These are phyloP conservation scores for Xanthia togata DNA, from an alignment of 2,888 invertebrate species.

Conservation along the genomic window DNA sequence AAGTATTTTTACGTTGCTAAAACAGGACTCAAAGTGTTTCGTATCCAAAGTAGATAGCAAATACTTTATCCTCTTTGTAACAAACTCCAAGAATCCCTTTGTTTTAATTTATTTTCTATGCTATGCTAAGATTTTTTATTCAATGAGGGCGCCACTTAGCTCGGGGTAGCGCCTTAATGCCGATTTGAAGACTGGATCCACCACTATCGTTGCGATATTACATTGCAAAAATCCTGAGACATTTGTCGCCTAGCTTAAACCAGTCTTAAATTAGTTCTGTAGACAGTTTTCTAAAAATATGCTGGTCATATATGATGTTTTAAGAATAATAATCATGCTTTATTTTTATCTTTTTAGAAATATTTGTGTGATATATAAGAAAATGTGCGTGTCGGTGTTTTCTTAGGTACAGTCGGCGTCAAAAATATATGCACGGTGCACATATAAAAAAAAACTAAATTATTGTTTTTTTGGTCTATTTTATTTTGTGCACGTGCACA, in stretches of 20 bases:
- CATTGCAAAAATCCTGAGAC: not conserved
- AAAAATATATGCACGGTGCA: constrained; percentile 44
- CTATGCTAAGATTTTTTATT: too few species aligned
- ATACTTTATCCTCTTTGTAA: too few species aligned
- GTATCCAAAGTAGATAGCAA: too few species aligned
- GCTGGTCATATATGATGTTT: constrained; percentile 74
- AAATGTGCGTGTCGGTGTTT: constrained; percentile 58
- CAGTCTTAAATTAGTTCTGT: constrained; percentile 38
- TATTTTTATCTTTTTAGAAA: constrained; percentile 42
- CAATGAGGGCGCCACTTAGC: too few species aligned
- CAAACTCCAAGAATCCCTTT: too few species aligned
- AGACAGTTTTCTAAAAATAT: constrained; percentile 64
- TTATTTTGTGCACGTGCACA: constrained; percentile 16
- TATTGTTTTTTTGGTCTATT: not conserved
- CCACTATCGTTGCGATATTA: not conserved
- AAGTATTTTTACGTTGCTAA: too few species aligned
- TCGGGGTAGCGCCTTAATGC: too few species aligned
- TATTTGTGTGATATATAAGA: constrained; percentile 56
- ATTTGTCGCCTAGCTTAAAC: not conserved
- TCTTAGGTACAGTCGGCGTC: constrained; percentile 52
- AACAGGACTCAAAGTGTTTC: too few species aligned
- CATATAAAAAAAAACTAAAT: not conserved
- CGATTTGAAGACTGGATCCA: not conserved
- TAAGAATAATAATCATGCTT: constrained; percentile 48
- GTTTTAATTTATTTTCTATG: too few species aligned